Conservation (phyloP, 2,113 vertebrate species). For the Grammomys dolichurus region DNA sequence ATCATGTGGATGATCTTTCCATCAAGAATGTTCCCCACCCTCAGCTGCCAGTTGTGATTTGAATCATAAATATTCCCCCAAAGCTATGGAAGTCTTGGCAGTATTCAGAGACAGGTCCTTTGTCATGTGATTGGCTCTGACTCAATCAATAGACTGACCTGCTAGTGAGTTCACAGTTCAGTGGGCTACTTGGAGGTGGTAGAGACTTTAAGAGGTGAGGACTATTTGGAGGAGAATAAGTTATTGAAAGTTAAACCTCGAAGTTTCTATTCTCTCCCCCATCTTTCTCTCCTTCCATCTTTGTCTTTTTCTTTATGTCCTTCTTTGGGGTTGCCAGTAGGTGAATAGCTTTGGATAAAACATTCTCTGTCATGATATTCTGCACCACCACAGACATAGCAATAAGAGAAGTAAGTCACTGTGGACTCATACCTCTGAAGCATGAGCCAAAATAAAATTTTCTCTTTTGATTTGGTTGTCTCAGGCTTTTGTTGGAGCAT, state of each 20-base stretch:
- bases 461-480: background rate
- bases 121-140: background rate
- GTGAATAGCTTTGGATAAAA: background rate
- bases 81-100: background rate
- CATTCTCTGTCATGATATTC: background rate
- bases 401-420: background rate
- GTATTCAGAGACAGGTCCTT: background rate
- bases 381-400: background rate
- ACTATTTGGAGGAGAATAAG: background rate
- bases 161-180: background rate
- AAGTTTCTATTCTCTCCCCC: background rate
- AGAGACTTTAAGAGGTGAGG: background rate
- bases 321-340: background rate
- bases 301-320: background rate
- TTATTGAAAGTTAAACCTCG: background rate
- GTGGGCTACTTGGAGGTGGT: background rate
- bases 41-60: background rate
- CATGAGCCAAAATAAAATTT: background rate
- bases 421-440: background rate
- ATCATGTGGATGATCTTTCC: background rate
- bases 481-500: background rate
- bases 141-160: background rate
- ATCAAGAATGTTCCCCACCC: background rate
- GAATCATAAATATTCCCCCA: background rate
- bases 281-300: background rate